Evolutionary conservation across 2,888 invertebrate species (phyloP).

Genomic region (Geophilus truncorum): DNA sequence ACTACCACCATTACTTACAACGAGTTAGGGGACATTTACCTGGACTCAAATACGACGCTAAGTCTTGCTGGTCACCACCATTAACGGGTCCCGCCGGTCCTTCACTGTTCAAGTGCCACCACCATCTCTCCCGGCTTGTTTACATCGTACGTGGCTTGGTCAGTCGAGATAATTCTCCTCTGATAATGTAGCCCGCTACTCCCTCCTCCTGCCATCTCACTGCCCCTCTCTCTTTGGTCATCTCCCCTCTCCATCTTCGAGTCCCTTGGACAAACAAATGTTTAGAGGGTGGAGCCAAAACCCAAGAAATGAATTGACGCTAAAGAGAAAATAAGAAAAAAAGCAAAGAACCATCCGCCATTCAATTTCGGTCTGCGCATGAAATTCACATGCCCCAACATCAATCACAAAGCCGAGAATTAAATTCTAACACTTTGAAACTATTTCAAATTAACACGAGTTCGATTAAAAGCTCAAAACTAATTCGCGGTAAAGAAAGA

Average conservation of each 20-base stretch:
- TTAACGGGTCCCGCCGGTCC: neutral
- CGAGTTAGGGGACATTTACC: neutral
- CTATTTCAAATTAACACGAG: neutral
- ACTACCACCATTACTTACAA: neutral
- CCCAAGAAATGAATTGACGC: neutral
- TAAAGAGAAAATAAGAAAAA: neutral
- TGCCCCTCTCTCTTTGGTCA: constrained; percentile 10
- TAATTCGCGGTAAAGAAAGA: neutral
- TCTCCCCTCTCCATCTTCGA: neutral
- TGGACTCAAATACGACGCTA: neutral
- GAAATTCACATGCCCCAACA: neutral
- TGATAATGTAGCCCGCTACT: constrained; percentile 8
- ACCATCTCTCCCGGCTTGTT: constrained; percentile 1
- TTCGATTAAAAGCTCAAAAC: neutral
- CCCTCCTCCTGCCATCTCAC: neutral
- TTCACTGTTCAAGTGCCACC: neutral
- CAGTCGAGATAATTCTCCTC: constrained; percentile 16
- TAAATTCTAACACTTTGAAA: neutral
- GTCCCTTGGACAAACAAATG: constrained; percentile 5
- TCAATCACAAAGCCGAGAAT: neutral
- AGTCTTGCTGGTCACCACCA: neutral
- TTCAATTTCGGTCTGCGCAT: neutral
- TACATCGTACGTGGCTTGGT: constrained; percentile 20
- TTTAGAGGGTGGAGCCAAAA: constrained; percentile 13
- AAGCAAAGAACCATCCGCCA: neutral